A percentile compares a stretch with the other conserved stretches of the same genome.
Conservation (phyloP, 2,888 invertebrate genomes). For the Dasysyrphus tricinctus region DNA sequence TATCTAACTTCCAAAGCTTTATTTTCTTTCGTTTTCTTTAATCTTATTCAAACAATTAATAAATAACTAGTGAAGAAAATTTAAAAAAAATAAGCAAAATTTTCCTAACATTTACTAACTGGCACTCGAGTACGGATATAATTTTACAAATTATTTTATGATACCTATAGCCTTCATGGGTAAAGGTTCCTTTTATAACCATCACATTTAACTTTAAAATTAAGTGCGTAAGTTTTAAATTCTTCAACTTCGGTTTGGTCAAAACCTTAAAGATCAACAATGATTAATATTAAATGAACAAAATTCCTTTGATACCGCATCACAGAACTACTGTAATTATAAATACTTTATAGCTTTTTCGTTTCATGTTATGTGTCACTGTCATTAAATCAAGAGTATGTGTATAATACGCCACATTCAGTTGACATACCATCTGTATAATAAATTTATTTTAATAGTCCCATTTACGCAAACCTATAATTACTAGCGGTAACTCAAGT, state of each 20-base stretch:
- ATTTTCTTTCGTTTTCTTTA: too few relatives aligned
- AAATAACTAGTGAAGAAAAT: too few relatives aligned
- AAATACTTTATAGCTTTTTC: slow-evolving; percentile 4
- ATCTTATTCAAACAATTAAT: too few relatives aligned
- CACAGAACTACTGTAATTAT: not conserved
- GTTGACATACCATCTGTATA: slow-evolving; percentile 28
- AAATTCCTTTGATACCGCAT: not conserved
- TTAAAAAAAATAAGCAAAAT: too few relatives aligned
- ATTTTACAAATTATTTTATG: too few relatives aligned
- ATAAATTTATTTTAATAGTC: slow-evolving; percentile 58
- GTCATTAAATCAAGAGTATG: slow-evolving; percentile 30
- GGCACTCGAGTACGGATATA: too few relatives aligned
- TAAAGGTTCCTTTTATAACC: too few relatives aligned
- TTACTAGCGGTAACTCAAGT: slow-evolving; percentile 30
- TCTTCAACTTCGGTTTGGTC: not conserved
- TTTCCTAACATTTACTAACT: too few relatives aligned
- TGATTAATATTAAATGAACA: not conserved
- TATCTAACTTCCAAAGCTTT: too few relatives aligned
- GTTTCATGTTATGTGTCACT: slow-evolving; percentile 1
- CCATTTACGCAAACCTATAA: slow-evolving; percentile 42
- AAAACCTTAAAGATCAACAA: not conserved
- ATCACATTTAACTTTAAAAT: too few relatives aligned
- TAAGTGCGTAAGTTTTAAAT: too few relatives aligned
- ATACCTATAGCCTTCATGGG: too few relatives aligned
- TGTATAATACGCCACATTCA: slow-evolving; percentile 11